Percentiles rank a stretch among this genome's conserved stretches.
phyloP scores from a whole-genome alignment of 2,113 vertebrate genomes.

The Epinephelus moara region DNA sequence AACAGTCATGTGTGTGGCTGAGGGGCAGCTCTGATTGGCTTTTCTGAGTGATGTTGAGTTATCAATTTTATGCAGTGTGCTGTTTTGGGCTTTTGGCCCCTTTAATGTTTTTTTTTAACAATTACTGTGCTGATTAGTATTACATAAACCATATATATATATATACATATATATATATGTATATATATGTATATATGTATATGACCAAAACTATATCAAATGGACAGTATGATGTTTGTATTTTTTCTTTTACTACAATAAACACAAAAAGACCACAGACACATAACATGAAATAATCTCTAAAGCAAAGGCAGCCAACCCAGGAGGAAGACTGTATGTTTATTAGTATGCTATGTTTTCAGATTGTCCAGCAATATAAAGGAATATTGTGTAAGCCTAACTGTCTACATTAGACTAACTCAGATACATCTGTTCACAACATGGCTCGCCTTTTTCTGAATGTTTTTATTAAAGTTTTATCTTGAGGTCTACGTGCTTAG shows the following conservation, averaged over 20 bases:
- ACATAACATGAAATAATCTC: neutral
- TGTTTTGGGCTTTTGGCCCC: no score
- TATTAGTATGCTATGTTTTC: neutral
- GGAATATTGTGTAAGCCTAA: neutral
- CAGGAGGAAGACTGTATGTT: neutral
- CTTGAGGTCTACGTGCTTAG: neutral
- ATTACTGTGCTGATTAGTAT: no score
- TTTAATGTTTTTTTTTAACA: no score
- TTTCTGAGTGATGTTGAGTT: neutral
- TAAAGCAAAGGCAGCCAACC: neutral
- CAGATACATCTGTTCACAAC: neutral
- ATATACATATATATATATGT: no score
- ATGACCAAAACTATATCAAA: no score
- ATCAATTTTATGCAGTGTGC: neutral
- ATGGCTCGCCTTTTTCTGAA: neutral
- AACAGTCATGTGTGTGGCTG: no score
- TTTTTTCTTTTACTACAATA: neutral
- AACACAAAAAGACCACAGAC: neutral
- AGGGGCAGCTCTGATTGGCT: neutral
- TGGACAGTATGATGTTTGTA: no score
- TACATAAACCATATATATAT: no score
- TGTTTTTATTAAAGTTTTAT: slow-evolving; percentile 1
- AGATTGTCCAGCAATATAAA: neutral
- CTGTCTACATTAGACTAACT: neutral
- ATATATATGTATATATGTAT: no score